Percentiles rank a stretch among this genome's conserved stretches.
These are phyloP conservation scores for Leptopilina myrica DNA, from an alignment of 2,888 invertebrate genomes.

Conservation along the genomic window DNA sequence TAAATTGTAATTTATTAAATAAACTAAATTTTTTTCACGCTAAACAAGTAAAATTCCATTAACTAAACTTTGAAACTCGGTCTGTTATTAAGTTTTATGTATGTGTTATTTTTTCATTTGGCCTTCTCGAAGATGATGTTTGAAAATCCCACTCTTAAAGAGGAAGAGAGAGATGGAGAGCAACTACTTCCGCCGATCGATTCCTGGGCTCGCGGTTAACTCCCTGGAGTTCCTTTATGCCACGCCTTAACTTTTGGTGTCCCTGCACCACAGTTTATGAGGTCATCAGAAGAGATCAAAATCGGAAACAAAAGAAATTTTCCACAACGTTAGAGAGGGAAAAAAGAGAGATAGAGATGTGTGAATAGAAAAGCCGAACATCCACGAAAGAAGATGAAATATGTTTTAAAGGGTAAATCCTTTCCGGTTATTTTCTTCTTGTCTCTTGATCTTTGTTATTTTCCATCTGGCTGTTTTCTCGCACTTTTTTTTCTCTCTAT, in stretches of 20 bases:
- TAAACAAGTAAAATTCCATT: too few relatives aligned
- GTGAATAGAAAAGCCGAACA: conserved; percentile 6
- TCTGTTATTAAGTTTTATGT: not conserved
- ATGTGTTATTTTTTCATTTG: not conserved
- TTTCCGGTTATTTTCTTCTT: conserved; percentile 1
- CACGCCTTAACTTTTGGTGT: conserved; percentile 63
- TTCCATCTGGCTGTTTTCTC: not conserved
- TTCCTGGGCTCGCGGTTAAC: conserved; percentile 63
- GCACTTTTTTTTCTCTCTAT: not conserved
- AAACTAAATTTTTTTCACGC: too few relatives aligned
- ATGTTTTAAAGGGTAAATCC: not conserved
- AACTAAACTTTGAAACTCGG: not conserved
- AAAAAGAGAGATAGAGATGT: conserved; percentile 17
- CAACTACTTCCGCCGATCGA: conserved; percentile 64
- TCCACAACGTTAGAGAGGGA: not conserved
- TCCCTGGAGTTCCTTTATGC: conserved; percentile 63
- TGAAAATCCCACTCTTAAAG: conserved; percentile 41
- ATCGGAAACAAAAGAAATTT: conserved; percentile 44
- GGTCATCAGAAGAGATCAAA: conserved; percentile 50
- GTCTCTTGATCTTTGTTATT: not conserved
- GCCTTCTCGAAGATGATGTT: conserved; percentile 32
- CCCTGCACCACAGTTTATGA: conserved; percentile 54
- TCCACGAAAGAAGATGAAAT: not conserved
- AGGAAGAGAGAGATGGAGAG: conserved; percentile 51
- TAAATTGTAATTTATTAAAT: too few relatives aligned